Base-by-base conservation (phyloP, 2,797 vertebrate genomes). In the Enteromius anoplus region DNA sequence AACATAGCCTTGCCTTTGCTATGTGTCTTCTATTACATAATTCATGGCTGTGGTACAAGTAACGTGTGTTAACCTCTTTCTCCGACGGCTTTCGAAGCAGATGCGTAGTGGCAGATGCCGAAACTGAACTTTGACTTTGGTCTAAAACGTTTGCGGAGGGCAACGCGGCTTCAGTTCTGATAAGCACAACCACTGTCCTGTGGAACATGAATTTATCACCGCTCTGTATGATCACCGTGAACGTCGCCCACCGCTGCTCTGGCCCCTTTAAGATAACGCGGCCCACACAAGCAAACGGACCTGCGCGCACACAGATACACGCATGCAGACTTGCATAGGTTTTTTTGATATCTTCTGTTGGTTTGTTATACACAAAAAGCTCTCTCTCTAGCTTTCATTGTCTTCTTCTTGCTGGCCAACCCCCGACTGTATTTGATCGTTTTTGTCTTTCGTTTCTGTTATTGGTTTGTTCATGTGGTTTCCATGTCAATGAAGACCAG, bases 161-260 rank as follows among this genome's bases (percentile, higher is more conserved):
- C 85, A 40, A 0, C 2, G 34, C 49, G 32, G 85, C 88, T 69
- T 78, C 51, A 0, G 72, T 9, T 65, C 90, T 92, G 92, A 93
- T 93, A 93, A 92, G 88, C 88, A 83, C 76, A 70, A 77, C 69
- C 0, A 60, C 85, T 71, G 86, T 89, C 83, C 62, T 76, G 86
- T 87, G 29, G 81, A 90, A 91, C 87, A 82, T 2, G 86, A 84
- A 88, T 89, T 92, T 91, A 91, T 90, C 91, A 64, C 88, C 47
- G 64, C 68, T 42, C 58, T 53, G 83, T 89, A 87, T 79, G 53
- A 81, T 70, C 55, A 71, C 82, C 65, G 49, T 80, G 53, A 73
- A 81, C 79, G 34, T 85, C 85, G 78, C 77, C 86, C 75, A 55
- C 75, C 51, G 68, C 77, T 87, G 84, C 88, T 87, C 86, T 88